Base-by-base conservation (phyloP, 2,797 vertebrate species). In the Orientallactaga sibirica region DNA sequence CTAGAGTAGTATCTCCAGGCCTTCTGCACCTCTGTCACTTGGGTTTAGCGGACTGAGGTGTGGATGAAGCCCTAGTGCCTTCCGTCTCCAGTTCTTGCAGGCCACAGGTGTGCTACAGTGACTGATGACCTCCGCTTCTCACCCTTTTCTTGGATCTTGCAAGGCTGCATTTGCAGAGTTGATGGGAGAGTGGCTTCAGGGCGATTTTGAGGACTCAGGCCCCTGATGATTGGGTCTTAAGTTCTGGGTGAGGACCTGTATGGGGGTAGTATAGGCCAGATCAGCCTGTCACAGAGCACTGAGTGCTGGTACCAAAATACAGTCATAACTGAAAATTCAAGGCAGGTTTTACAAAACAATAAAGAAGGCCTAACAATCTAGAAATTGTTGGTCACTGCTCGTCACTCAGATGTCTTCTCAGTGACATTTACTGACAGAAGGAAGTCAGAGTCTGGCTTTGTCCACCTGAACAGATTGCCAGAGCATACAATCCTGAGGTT, bases 361-460 rank as follows among this genome's bases (percentile, higher is more conserved):
- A 25, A 2, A 86, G 62, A 5, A 88, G 20, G 37, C 76, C 2
- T 83, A 58, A 5, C 33, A n/a, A 10, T 25, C 8, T 43, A 55
- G 87, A 20, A 75, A 4, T 12, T 73, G 24, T 88, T 93, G 70
- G 20, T 33, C 18, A 62, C 73, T 94, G 4, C 75, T 82, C 24
- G 37, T 82, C 37, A 74, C 41, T 91, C 29, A 71, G 22, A 14
- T 52, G 41, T 79, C n/a, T 80, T 62, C 41, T 88, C 24, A 77
- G 37, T 73, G n/a, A 43, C 48, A 27, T 89, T 93, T 95, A 66
- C 82, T 85, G 64, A 75, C 6, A 43, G 37, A 70, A 66, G 43
- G 66, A 70, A 87, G 25, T 90, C 55, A 78, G 76, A 58, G 64
- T 37, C 71, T 86, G 43, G n/a, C 75, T 62, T 84, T 86, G 66